Evolutionary conservation across 2,113 vertebrate genomes (phyloP).

Genomic region (Eptesicus fuscus): DNA sequence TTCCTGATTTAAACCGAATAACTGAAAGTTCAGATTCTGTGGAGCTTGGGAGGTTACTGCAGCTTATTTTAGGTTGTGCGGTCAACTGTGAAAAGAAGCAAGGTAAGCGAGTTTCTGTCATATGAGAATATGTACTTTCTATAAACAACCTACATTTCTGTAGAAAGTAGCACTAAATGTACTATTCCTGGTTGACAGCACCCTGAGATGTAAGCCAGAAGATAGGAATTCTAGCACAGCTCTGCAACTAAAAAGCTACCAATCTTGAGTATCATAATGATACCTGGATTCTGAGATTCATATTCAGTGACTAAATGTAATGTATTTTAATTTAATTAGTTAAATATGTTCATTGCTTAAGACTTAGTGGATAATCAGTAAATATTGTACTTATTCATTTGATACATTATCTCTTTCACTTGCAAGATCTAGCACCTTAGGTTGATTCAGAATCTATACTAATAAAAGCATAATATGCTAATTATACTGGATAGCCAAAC

Average conservation of each 20-base stretch:
- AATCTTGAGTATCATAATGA: neutral
- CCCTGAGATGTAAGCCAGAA: neutral
- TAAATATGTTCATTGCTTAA: neutral
- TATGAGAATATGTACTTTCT: neutral
- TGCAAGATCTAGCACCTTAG: neutral
- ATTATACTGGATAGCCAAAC: too few species aligned
- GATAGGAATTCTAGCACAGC: neutral
- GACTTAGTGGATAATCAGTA: neutral
- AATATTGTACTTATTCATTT: neutral
- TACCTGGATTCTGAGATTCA: neutral
- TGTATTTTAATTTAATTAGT: conserved; percentile 8
- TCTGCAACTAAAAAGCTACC: neutral
- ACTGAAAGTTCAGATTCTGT: conserved; percentile 88
- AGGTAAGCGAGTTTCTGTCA: conserved; percentile 80
- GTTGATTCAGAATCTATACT: neutral
- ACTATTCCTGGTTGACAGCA: neutral
- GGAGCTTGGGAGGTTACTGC: conserved; percentile 93
- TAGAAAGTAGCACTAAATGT: neutral
- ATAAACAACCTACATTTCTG: neutral
- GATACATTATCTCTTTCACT: neutral
- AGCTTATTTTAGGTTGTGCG: conserved; percentile 96
- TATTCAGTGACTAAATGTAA: neutral
- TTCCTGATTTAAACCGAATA: conserved; percentile 90
- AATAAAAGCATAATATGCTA: too few species aligned
- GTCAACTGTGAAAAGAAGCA: conserved; percentile 97